Evolutionary conservation across 1,140 invertebrate species (phyloP).

Genomic region (Eriocheir sinensis): DNA sequence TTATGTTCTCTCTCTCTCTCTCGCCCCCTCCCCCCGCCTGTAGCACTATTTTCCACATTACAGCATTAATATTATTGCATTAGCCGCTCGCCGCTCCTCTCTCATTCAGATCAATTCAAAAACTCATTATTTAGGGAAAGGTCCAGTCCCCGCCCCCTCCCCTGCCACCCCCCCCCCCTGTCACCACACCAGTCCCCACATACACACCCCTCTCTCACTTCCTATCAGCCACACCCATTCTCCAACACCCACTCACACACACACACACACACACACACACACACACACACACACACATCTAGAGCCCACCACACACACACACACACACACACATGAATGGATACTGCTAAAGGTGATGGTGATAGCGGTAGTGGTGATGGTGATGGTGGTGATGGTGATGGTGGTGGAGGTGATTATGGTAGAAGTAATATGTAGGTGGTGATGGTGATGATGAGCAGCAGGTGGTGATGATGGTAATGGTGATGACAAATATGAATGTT

Average conservation of each 20-base stretch:
- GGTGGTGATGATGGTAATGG: no score
- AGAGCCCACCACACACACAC: no score
- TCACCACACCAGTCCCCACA: not conserved
- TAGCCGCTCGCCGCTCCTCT: not conserved
- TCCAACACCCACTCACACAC: no score
- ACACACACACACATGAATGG: not conserved
- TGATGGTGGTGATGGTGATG: not conserved
- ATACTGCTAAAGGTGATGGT: not conserved
- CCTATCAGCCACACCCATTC: no score
- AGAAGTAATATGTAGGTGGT: no score
- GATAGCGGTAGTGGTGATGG: not conserved
- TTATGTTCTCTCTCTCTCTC: no score
- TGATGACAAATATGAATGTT: no score
- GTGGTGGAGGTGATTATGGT: not conserved
- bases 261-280: no score
- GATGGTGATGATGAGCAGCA: no score
- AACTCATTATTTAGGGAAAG: not conserved
- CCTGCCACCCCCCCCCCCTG: not conserved
- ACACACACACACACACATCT: no score
- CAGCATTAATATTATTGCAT: conserved; percentile 26
- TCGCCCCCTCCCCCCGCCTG: no score
- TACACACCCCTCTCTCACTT: no score
- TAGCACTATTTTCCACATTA: conserved; percentile 14
- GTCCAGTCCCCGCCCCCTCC: not conserved
- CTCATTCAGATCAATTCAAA: not conserved